A percentile compares a stretch with the other conserved stretches of the same genome.
Evolutionary conservation across 2,888 invertebrate genomes (phyloP).

Genomic region (Timandra comae): DNA sequence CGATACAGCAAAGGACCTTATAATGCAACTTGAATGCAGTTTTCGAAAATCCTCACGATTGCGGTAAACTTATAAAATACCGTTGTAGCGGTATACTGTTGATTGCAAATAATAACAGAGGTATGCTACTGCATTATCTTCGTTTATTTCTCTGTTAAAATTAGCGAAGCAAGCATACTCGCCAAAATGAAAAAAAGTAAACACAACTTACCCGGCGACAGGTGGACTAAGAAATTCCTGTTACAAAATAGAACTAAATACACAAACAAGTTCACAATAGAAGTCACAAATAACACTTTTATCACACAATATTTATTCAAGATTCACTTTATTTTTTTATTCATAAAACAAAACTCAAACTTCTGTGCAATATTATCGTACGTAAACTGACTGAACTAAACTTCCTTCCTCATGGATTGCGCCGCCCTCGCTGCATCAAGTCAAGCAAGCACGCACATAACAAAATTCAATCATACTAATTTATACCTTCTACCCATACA

Average conservation of each 20-base stretch:
- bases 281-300: conserved; percentile 22
- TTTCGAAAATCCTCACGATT: not conserved
- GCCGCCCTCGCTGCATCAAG: not conserved
- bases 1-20: too few species aligned
- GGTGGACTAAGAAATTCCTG: conserved; percentile 34
- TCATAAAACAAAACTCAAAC: not conserved
- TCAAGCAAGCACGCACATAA: conserved; percentile 1
- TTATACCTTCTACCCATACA: too few species aligned
- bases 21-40: not conserved
- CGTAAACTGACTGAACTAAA: too few species aligned
- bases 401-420: not conserved
- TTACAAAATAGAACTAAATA: conserved; percentile 24
- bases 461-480: too few species aligned
- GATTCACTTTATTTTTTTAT: conserved; percentile 1
- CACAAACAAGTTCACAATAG: conserved; percentile 22
- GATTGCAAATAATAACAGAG: not conserved
- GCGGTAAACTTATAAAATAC: not conserved
- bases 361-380: too few species aligned
- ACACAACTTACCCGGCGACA: conserved; percentile 60
- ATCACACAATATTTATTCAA: conserved; percentile 17
- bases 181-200: conserved; percentile 7
- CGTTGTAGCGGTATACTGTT: not conserved
- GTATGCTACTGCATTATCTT: not conserved
- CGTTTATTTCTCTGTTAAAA: not conserved
- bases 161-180: not conserved